Base-by-base conservation (phyloP, 2,113 vertebrate species). In the Arenaria interpres region DNA sequence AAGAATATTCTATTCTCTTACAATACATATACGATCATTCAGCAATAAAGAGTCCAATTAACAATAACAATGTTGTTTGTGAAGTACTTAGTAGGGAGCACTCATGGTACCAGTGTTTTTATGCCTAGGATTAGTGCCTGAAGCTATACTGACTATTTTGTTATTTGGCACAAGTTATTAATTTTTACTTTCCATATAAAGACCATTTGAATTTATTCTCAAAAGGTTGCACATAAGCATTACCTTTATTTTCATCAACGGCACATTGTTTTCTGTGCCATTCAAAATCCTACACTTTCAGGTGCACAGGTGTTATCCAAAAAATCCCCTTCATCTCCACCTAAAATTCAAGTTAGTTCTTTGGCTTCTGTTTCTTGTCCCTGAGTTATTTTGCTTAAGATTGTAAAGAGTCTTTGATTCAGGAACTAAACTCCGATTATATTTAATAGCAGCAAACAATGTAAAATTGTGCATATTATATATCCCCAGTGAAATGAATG, bases 1-100 rank as follows among this genome's bases (percentile, higher is more conserved):
- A 83, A 4, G 2, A n/a, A 46, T 41, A 46, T 14, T 46, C 18
- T 39, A 7, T n/a, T 72, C 12, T 21, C 48, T 79, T 54, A 27
- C n/a, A 66, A 27, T n/a, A 15, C 14, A 25, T 9, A 15, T 11
- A 23, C 0, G 0, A 48, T 32, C 16, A 46, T n/a, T 33, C n/a
- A 85, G 28, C 14, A 63, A 37, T 30, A 8, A 8, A 2, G 14
- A 75, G 35, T 60, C 32, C 27, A 75, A 16, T 45, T 37, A 60
- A 14, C 32, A 81, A 76, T 19, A 67, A 18, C 6, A 37, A 37
- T 25, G 32, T 59, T 46, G 9, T 90, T 71, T 15, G 8, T 30
- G 8, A 79, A 83, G 51, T 22, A 21, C 7, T 59, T 50, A 27
- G 12, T 30, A 81, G 39, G 27, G 1, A 73, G 7, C 28, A 45